Evolutionary conservation across 2,888 invertebrate genomes (phyloP).

Genomic region (Pandemis cinnamomeana): DNA sequence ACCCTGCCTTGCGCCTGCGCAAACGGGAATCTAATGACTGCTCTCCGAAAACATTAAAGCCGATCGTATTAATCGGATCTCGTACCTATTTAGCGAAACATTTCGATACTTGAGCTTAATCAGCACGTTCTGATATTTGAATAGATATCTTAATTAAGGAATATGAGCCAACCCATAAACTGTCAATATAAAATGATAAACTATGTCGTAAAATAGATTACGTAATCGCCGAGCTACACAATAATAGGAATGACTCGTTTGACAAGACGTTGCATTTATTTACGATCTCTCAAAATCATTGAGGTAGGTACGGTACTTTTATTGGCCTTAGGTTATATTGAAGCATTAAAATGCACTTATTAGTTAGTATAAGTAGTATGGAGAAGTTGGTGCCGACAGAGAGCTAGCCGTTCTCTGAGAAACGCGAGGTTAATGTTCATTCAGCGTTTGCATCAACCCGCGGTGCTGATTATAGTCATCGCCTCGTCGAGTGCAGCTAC

Average conservation of each 20-base stretch:
- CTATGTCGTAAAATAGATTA: slow-evolving; percentile 23
- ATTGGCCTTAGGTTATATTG: background rate
- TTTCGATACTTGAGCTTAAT: slow-evolving; percentile 15
- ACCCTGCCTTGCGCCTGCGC: slow-evolving; percentile 53
- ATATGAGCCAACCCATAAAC: background rate
- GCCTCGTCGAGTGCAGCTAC: slow-evolving; percentile 61
- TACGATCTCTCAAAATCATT: background rate
- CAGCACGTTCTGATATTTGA: slow-evolving; percentile 4
- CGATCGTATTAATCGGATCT: slow-evolving; percentile 30
- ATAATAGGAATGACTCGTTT: slow-evolving; percentile 12
- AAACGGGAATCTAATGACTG: slow-evolving; percentile 63
- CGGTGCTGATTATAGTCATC: slow-evolving; percentile 75
- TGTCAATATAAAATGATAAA: slow-evolving; percentile 26
- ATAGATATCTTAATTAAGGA: slow-evolving; percentile 17
- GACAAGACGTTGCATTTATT: slow-evolving; percentile 6
- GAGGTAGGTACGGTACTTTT: background rate
- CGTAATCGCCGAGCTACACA: slow-evolving; percentile 6
- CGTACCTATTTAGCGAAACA: slow-evolving; percentile 24
- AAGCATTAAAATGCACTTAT: slow-evolving; percentile 15
- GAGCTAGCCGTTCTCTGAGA: slow-evolving; percentile 59
- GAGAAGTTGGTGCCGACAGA: slow-evolving; percentile 45
- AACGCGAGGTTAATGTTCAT: slow-evolving; percentile 68
- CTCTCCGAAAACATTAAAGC: slow-evolving; percentile 40
- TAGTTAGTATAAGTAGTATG: background rate
- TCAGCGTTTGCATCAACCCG: slow-evolving; percentile 69